These are phyloP conservation scores for Chrysopa pallens DNA, from an alignment of 1,140 invertebrate genomes.

Conservation along the genomic window DNA sequence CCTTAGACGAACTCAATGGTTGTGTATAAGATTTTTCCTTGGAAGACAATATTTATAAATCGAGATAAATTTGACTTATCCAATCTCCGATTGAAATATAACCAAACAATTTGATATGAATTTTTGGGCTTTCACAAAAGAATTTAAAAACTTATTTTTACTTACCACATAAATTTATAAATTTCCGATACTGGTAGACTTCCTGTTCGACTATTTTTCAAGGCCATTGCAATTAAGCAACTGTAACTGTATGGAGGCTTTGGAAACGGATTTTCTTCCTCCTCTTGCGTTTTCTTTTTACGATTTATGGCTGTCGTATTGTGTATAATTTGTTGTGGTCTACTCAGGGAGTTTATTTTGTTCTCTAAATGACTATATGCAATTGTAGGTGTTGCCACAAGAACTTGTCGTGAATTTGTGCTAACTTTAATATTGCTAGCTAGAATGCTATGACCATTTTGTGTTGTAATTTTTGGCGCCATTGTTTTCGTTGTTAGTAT, in stretches of 20 bases:
- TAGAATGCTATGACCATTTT: constrained; percentile 20
- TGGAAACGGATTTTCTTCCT: constrained; percentile 58
- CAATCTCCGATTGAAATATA: no score
- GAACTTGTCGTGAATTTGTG: constrained; percentile 23
- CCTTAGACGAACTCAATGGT: no score
- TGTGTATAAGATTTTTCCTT: no score
- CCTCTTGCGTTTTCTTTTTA: constrained; percentile 28
- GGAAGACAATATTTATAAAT: no score
- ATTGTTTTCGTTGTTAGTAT: constrained; percentile 14
- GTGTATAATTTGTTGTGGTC: constrained; percentile 15
- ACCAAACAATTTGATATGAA: no score
- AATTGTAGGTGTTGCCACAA: constrained; percentile 25
- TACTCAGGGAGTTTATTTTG: constrained; percentile 6
- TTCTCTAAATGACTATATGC: constrained; percentile 17
- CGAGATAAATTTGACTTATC: no score
- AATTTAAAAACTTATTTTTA: no score
- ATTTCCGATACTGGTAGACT: constrained; percentile 95
- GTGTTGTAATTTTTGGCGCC: constrained; percentile 22
- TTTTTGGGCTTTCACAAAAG: no score
- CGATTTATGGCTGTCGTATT: constrained; percentile 26
- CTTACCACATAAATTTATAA: constrained; percentile 96
- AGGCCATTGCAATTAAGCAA: constrained; percentile 90
- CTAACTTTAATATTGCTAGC: constrained; percentile 16
- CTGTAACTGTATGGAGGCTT: constrained; percentile 97
- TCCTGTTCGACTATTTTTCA: constrained; percentile 88